phyloP scores from a whole-genome alignment of 2,113 vertebrate genomes.

The Calyptommatus sinebrachiatus region DNA sequence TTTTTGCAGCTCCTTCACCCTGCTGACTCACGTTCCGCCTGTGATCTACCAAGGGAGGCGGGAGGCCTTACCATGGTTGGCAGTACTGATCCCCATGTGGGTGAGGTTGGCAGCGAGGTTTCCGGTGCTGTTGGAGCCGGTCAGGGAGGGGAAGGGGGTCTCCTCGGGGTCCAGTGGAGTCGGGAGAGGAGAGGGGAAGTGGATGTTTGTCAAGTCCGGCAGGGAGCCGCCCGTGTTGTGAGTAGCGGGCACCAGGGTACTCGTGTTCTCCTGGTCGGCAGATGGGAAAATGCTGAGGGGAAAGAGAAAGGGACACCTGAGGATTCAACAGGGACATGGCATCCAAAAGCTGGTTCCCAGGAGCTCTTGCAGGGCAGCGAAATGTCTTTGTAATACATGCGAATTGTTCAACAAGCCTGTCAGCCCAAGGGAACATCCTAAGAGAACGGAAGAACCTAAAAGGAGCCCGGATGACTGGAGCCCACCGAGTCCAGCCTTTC shows the following conservation, averaged over 20 bases:
- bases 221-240: constrained; percentile 95
- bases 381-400: no score
- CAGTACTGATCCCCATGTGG: constrained; percentile 86
- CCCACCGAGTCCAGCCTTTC: no score
- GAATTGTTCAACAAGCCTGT: no score
- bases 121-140: constrained; percentile 84
- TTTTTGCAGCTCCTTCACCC: no score
- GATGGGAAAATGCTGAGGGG: constrained; percentile 89
- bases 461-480: no score
- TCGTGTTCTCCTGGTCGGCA: constrained; percentile 88
- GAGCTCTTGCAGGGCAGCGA: no score
- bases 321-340: no score
- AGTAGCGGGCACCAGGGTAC: constrained; percentile 83
- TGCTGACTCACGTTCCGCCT: no score
- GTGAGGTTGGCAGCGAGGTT: constrained; percentile 91
- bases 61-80: constrained; percentile 79
- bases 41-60: no score
- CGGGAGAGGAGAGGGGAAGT: constrained; percentile 94
- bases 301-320: not conserved
- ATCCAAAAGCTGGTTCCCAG: no score
- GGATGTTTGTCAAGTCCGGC: constrained; percentile 95
- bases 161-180: constrained; percentile 94
- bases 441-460: no score
- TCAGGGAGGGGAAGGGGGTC: constrained; percentile 83
- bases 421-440: no score